A percentile compares a stretch with the other conserved stretches of the same genome.
Evolutionary conservation across 1,140 invertebrate genomes (phyloP).

Genomic region (Asbolus verrucosus): DNA sequence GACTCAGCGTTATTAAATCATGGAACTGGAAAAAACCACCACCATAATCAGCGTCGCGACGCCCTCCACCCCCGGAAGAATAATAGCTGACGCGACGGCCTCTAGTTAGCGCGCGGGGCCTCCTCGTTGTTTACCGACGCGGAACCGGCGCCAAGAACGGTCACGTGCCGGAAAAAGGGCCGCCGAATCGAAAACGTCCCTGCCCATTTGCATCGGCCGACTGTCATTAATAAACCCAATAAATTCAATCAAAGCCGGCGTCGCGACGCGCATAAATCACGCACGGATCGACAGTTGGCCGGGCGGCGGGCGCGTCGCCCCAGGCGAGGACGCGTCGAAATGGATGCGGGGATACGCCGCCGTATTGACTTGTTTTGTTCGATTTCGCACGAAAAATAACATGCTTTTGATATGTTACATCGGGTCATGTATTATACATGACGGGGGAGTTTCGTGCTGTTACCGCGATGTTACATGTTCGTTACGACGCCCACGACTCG

Average conservation of each 20-base stretch:
- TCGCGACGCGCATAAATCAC: constrained; percentile 15
- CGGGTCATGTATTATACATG: too few species aligned
- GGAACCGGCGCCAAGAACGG: not conserved
- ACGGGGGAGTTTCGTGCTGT: too few species aligned
- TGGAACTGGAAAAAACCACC: constrained; percentile 22
- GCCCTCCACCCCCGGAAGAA: not conserved
- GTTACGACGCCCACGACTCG: too few species aligned
- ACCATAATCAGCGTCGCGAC: not conserved
- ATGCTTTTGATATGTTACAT: constrained; percentile 4
- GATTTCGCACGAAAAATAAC: too few species aligned
- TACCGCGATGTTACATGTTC: too few species aligned
- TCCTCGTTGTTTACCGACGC: constrained; percentile 12
- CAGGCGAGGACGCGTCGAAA: not conserved
- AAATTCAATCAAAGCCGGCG: constrained; percentile 10
- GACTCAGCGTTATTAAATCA: constrained; percentile 24
- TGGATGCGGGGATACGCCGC: not conserved
- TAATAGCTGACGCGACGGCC: constrained; percentile 19
- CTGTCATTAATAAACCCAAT: constrained; percentile 33
- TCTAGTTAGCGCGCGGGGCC: constrained; percentile 11
- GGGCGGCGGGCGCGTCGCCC: constrained; percentile 1
- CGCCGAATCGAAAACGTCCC: not conserved
- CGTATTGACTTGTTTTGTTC: too few species aligned
- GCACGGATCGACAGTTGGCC: constrained; percentile 24
- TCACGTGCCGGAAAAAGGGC: constrained; percentile 13
- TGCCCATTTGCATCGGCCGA: not conserved